phyloP scores from a whole-genome alignment of 2,797 vertebrate genomes.

The Urocyon cinereoargenteus region DNA sequence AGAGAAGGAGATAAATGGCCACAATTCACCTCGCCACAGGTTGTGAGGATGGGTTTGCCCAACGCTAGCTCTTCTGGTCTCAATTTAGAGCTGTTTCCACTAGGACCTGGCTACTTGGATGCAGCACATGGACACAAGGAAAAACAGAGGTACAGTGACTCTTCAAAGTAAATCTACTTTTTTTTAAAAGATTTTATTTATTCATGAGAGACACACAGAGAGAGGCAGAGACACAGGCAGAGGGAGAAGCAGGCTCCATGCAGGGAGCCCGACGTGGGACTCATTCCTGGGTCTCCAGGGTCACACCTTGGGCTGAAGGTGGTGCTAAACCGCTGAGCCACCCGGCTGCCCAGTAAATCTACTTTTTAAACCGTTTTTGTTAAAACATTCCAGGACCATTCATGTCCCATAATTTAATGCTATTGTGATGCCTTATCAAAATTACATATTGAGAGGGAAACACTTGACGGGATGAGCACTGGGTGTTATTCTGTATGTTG shows the following conservation, averaged over 20 bases:
- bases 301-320: no score
- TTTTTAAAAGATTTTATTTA: no score
- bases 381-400: neutral
- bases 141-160: neutral
- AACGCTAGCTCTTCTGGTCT: neutral
- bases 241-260: no score
- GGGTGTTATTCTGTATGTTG: no score
- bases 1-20: neutral
- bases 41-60: neutral
- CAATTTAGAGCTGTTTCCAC: neutral
- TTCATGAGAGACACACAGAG: no score
- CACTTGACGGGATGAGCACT: no score
- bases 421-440: slow-evolving; percentile 26
- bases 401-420: neutral
- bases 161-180: neutral
- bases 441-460: neutral
- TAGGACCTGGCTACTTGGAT: neutral
- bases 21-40: neutral
- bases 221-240: no score
- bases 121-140: neutral
- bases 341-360: no score
- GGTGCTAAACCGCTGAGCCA: no score
- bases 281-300: no score
- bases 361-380: slow-evolving; percentile 10
- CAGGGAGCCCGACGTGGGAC: no score